Percentiles rank a stretch among this genome's conserved stretches.
Conservation (phyloP, 2,797 vertebrate genomes). For the Amblyraja radiata region DNA sequence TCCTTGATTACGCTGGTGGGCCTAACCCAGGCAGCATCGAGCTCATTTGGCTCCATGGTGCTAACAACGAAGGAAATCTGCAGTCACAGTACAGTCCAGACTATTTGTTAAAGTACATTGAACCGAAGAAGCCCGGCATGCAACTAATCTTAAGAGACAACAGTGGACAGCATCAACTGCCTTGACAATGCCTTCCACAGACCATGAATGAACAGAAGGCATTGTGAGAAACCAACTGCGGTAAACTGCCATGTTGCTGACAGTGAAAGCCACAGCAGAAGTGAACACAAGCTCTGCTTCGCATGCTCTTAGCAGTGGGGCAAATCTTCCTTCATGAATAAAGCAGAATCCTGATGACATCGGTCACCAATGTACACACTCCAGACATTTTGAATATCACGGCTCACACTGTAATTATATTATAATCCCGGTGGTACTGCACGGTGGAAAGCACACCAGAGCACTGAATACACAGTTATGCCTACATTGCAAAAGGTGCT, state of each 20-base stretch:
- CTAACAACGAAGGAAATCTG: too few relatives aligned
- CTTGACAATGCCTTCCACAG: too few relatives aligned
- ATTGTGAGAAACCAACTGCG: neutral
- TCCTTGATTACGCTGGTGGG: too few relatives aligned
- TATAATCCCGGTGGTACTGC: too few relatives aligned
- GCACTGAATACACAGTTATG: neutral
- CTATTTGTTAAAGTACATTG: too few relatives aligned
- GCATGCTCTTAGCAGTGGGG: neutral
- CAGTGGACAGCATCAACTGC: too few relatives aligned
- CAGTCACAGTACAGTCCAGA: too few relatives aligned
- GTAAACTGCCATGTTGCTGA: neutral
- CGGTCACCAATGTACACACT: neutral
- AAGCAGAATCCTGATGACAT: neutral
- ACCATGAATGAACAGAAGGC: neutral
- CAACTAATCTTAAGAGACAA: too few relatives aligned
- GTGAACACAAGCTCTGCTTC: neutral
- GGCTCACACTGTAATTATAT: neutral
- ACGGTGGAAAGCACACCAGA: neutral
- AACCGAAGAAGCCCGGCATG: too few relatives aligned
- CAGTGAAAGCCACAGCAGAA: neutral
- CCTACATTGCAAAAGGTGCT: neutral
- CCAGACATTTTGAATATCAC: neutral
- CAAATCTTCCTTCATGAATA: neutral
- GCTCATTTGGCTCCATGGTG: too few relatives aligned
- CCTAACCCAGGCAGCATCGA: too few relatives aligned